These are phyloP conservation scores for Polypterus bichir DNA, from an alignment of 2,113 vertebrate genomes.

Conservation along the genomic window DNA sequence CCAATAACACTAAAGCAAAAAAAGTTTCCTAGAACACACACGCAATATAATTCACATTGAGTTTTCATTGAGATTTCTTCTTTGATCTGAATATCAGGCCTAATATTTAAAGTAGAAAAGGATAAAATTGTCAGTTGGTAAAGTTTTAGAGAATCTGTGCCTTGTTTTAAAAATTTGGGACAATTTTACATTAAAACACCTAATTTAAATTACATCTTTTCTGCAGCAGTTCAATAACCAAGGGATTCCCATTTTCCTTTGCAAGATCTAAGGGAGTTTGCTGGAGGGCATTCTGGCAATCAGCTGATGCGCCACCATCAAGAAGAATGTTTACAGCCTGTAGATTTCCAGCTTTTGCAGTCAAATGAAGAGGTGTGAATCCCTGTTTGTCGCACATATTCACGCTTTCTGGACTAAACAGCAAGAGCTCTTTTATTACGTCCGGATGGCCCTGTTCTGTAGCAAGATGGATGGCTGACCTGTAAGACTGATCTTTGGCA, in stretches of 20 bases:
- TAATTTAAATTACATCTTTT: conserved; percentile 24
- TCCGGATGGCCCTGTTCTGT: conserved; percentile 65
- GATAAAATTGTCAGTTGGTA: too few relatives aligned
- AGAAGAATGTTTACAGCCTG: conserved; percentile 56
- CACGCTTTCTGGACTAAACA: conserved; percentile 38
- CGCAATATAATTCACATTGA: too few relatives aligned
- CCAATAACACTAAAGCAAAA: too few relatives aligned
- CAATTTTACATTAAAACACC: too few relatives aligned
- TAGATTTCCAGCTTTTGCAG: conserved; percentile 48
- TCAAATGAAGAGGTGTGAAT: conserved; percentile 61
- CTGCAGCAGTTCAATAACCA: conserved; percentile 21
- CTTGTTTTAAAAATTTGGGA: too few relatives aligned
- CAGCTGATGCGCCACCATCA: conserved; percentile 35
- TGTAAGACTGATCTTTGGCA: conserved; percentile 35
- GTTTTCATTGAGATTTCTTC: too few relatives aligned
- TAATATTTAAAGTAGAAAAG: too few relatives aligned
- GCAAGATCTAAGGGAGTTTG: conserved; percentile 23
- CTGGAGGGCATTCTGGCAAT: conserved; percentile 29
- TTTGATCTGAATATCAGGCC: too few relatives aligned
- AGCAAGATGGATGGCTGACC: conserved; percentile 65
- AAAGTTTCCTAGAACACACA: too few relatives aligned
- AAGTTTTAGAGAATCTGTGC: too few relatives aligned
- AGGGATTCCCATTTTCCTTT: conserved; percentile 9
- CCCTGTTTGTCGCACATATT: conserved; percentile 50
- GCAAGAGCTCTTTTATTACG: conserved; percentile 63